Conservation (phyloP, 2,888 invertebrate species). For the Atrina japonica region DNA sequence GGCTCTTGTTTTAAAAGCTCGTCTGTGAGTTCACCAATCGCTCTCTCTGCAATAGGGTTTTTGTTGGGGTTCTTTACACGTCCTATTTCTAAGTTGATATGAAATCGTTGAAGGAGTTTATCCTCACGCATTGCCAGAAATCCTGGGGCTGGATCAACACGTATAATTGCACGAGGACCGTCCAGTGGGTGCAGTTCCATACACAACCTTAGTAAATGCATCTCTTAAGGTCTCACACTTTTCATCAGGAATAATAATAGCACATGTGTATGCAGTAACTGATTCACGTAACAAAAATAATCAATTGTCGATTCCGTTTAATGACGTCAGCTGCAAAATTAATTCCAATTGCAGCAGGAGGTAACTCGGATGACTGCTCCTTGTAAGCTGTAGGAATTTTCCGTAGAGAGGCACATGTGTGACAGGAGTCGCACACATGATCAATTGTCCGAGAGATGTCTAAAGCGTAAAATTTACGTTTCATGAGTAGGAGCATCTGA, state of each 20-base stretch:
- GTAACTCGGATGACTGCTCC: slow-evolving; percentile 50
- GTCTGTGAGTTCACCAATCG: slow-evolving; percentile 56
- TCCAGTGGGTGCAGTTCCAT: background rate
- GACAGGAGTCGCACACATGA: slow-evolving; percentile 40
- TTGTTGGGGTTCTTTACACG: slow-evolving; percentile 52
- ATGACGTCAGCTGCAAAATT: slow-evolving; percentile 61
- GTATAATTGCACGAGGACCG: background rate
- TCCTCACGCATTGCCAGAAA: slow-evolving; percentile 40
- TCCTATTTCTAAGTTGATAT: slow-evolving; percentile 50
- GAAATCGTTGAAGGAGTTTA: slow-evolving; percentile 29
- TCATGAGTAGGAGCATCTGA: slow-evolving; percentile 49
- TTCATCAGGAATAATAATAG: slow-evolving; percentile 41
- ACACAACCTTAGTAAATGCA: slow-evolving; percentile 35
- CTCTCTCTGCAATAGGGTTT: slow-evolving; percentile 62
- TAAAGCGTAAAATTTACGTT: slow-evolving; percentile 52
- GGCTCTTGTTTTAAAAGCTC: slow-evolving; percentile 57
- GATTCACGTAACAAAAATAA: slow-evolving; percentile 48
- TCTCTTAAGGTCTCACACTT: slow-evolving; percentile 41
- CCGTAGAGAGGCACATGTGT: slow-evolving; percentile 52
- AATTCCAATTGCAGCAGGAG: slow-evolving; percentile 45
- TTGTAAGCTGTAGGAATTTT: slow-evolving; percentile 38
- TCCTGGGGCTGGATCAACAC: background rate
- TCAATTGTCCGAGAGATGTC: slow-evolving; percentile 45
- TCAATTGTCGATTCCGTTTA: slow-evolving; percentile 48
- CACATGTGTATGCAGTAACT: slow-evolving; percentile 38